Percentiles rank a stretch among this genome's conserved stretches.
Evolutionary conservation across 2,113 vertebrate genomes (phyloP).

Genomic region (Amphiprion percula): DNA sequence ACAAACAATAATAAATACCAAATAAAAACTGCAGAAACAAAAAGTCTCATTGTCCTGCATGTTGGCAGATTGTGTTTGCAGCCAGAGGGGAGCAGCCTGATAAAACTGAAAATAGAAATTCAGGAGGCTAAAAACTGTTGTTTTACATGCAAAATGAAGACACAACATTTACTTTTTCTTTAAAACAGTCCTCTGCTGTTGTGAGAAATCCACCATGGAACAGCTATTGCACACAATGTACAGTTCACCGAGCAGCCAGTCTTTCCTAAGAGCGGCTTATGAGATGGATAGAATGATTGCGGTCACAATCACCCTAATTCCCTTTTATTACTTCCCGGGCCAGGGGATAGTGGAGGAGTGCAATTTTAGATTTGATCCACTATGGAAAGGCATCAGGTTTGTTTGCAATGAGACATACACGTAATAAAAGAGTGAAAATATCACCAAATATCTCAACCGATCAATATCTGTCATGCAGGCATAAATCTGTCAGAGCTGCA

Average conservation of each 20-base stretch:
- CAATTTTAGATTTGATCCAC: slow-evolving; percentile 38
- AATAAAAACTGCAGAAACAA: too few species aligned
- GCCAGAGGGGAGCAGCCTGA: too few species aligned
- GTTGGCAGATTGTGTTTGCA: too few species aligned
- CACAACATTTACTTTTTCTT: background rate
- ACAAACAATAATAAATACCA: too few species aligned
- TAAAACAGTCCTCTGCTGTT: background rate
- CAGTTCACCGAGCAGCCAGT: slow-evolving; percentile 8
- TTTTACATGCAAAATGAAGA: slow-evolving; percentile 10
- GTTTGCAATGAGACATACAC: slow-evolving; percentile 61
- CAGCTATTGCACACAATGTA: slow-evolving; percentile 19
- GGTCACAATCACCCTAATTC: slow-evolving; percentile 49
- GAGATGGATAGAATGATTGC: slow-evolving; percentile 37
- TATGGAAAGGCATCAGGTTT: slow-evolving; percentile 37
- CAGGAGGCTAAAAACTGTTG: background rate
- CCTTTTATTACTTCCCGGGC: slow-evolving; percentile 65
- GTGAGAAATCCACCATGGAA: background rate
- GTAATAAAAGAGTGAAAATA: slow-evolving; percentile 68
- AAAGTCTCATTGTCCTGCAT: too few species aligned
- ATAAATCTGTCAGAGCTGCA: slow-evolving; percentile 27
- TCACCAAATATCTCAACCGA: slow-evolving; percentile 41
- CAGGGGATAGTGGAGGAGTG: slow-evolving; percentile 33
- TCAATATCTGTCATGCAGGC: slow-evolving; percentile 54
- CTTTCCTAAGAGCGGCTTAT: slow-evolving; percentile 21
- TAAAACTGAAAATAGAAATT: background rate